Conservation (phyloP, 2,797 vertebrate species). For the Chanos chanos region DNA sequence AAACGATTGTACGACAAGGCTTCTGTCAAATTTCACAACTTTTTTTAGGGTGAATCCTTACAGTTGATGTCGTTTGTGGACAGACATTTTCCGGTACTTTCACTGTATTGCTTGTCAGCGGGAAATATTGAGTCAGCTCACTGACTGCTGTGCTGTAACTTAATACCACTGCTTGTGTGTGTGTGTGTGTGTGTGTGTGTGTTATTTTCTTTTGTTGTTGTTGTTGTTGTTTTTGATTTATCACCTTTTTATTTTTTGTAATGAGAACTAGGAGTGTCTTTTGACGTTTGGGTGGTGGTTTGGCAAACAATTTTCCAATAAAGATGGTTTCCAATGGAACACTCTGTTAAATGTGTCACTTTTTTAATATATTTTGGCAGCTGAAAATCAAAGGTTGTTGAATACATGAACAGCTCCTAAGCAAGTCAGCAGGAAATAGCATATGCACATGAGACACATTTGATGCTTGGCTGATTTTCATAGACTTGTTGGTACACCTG, state of each 20-base stretch:
- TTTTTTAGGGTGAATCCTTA: too few species aligned
- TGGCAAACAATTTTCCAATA: constrained; percentile 34
- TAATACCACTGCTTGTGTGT: not conserved
- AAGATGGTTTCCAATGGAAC: constrained; percentile 9
- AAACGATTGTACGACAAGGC: too few species aligned
- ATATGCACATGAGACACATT: too few species aligned
- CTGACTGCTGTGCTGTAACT: constrained; percentile 6
- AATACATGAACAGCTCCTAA: not conserved
- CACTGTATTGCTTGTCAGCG: not conserved
- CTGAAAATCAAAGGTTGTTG: not conserved
- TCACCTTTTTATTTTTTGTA: not conserved
- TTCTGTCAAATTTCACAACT: too few species aligned
- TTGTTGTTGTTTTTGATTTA: not conserved
- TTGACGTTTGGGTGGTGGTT: constrained; percentile 20
- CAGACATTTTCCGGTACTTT: too few species aligned
- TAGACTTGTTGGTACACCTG: too few species aligned
- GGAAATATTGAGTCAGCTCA: not conserved
- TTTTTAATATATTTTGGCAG: not conserved
- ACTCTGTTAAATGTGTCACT: not conserved
- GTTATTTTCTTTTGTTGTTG: not conserved
- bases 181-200: not conserved
- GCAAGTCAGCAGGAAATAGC: too few species aligned
- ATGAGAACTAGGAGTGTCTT: constrained; percentile 4
- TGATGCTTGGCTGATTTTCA: too few species aligned
- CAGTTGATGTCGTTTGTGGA: not conserved